Evolutionary conservation across 92 coral and sea anemone genomes (phyloP), one percentile per base, ranked within the genome.

Genomic region (Heliopora coerulea): DNA sequence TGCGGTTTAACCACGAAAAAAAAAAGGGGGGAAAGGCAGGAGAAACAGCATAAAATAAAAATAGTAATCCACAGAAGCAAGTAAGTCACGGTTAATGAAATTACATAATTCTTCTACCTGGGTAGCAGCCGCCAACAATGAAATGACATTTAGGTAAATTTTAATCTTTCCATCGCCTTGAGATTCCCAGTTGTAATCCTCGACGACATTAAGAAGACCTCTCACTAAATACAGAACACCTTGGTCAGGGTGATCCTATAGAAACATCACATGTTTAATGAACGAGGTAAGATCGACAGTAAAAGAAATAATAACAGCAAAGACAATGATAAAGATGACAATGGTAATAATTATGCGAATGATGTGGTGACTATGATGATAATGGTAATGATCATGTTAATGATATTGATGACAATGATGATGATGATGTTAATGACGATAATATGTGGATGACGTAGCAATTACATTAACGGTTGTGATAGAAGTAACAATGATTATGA

Each of bases 221-320:
- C 99, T 89, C 28, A 87, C 87, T 23, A 95, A 77, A 67, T 95
- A 85, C 85, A 95, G 39, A 15, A 89, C 96, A 7, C 99, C 99
- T 49, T 90, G 96, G 54, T 95, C 99, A 0, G 99, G 99, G 21
- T 90, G 86, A 57, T 95, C 99, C 99, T 95, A 67, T 2, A 3
- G 40, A 37, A n/a, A 24, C 0, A 44, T 1, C 59, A 39, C 49
- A 21, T n/a, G 25, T 28, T 30, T 14, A 18, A 33, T 20, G 63
- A 15, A 59, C 19, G 42, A 25, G 50, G 10, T 14, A 24, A 14
- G 14, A 58, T 32, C 19, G 23, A 19, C 15, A n/a, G 52, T 12
- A 5, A 4, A 4, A 12, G 42, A 4, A 12, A 12, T 37, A 37
- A 37, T 37, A 37, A 37, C n/a, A n/a, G n/a, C 42, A 37, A 37